Base-by-base conservation (phyloP, 2,797 vertebrate species). In the Neomorphus geoffroyi region DNA sequence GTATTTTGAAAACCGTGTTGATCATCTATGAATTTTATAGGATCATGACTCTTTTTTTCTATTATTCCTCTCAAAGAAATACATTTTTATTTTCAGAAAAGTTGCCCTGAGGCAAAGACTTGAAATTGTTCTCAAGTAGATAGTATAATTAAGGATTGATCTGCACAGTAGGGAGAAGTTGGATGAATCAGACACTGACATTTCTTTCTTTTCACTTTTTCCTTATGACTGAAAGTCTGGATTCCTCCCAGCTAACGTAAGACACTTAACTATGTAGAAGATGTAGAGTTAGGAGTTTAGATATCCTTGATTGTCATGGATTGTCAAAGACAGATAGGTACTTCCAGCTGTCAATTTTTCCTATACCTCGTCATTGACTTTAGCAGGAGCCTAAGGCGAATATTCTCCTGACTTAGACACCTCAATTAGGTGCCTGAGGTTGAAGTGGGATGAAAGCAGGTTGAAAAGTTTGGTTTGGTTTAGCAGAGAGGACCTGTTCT, bases 141-240 rank as follows among this genome's bases (percentile, higher is more conserved):
- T 92, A 95, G 80, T 58, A 72, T 95, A 95, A 96, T 95, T 95
- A 97, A 95, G 92, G 95, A 94, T 96, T 97, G 95, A 96, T 95
- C 95, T 82, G 93, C 91, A 93, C 92, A 90, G 95, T 82, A 65
- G 88, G 91, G 91, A 96, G 80, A 95, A 80, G 61, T 2, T 86
- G 81, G 86, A 94, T 92, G 95, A 94, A 95, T 95, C 96, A 95
- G 95, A 75, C n/a, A 11, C 30, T 95, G 93, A 96, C 80, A 91
- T 86, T 95, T 92, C 90, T 80, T 90, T 82, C 74, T 88, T 87
- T 96, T 69, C 67, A 51, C 69, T 87, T 93, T 90, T 86, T 87
- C 30, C 64, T 81, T 62, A 23, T 4, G 27, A 82, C 60, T 84
- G 88, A 77, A 85, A 81, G 35, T 70, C 83, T 95, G 88, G 64